Evolutionary conservation across 2,113 vertebrate species (phyloP).

Genomic region (Percopsis transmontana): DNA sequence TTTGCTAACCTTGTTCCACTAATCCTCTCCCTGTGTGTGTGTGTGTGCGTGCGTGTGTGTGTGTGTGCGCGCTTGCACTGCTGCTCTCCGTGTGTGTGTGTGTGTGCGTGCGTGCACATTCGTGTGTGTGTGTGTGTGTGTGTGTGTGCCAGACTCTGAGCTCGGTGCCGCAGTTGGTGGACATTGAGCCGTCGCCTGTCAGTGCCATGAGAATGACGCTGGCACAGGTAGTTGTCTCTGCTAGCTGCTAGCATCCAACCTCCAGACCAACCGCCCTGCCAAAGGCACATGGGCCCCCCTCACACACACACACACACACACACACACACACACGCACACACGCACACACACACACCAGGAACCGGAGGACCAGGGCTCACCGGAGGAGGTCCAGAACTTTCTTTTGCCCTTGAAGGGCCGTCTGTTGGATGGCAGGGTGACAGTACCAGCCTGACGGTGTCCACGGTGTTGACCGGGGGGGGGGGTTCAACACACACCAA

Average conservation of each 20-base stretch:
- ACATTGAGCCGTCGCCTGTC: conserved; percentile 97
- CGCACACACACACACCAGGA: conserved; percentile 17
- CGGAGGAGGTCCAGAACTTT: too few relatives aligned
- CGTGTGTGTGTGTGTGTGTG: conserved; percentile 34
- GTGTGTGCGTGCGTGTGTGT: conserved; percentile 43
- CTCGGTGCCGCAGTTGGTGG: conserved; percentile 96
- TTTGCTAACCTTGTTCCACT: conserved; percentile 58
- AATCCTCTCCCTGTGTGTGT: conserved; percentile 45
- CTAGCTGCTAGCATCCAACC: conserved; percentile 43
- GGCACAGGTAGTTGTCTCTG: conserved; percentile 88
- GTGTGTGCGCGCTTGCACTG: conserved; percentile 3
- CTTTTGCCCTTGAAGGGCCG: too few relatives aligned
- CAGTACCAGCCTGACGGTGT: too few relatives aligned
- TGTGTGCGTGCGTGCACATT: conserved; percentile 8
- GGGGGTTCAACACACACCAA: too few relatives aligned
- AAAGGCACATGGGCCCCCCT: not conserved
- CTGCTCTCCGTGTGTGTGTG: conserved; percentile 4
- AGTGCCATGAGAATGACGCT: conserved; percentile 99
- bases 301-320: not conserved
- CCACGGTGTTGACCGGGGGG: too few relatives aligned
- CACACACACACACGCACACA: not conserved
- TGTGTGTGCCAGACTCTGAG: conserved; percentile 87
- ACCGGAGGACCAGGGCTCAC: not conserved
- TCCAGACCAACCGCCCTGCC: conserved; percentile 30
- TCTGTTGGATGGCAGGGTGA: too few relatives aligned